Percentiles rank a stretch among this genome's conserved stretches.
phyloP scores from a whole-genome alignment of 2,113 vertebrate genomes.

The Dicentrarchus labrax region DNA sequence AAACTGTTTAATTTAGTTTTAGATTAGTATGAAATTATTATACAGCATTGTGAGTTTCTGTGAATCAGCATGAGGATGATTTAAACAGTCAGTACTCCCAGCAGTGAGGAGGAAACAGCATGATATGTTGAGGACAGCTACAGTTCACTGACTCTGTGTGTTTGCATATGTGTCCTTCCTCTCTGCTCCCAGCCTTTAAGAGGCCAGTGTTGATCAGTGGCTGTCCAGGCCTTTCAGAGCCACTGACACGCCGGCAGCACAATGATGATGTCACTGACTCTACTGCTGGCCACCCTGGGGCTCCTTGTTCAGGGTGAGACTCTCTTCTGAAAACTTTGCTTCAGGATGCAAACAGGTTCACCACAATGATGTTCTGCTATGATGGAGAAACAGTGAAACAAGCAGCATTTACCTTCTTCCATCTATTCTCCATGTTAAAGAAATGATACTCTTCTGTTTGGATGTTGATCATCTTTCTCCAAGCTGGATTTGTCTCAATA shows the following conservation, averaged over 20 bases:
- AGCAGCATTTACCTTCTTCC: conserved; percentile 20
- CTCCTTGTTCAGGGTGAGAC: conserved; percentile 42
- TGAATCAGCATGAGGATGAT: no score
- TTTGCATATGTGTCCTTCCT: conserved; percentile 29
- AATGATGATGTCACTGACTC: conserved; percentile 20
- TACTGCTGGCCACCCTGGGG: conserved; percentile 36
- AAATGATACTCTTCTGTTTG: conserved; percentile 1
- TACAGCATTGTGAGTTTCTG: no score
- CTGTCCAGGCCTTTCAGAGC: conserved; percentile 20
- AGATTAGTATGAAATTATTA: no score
- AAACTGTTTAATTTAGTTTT: no score
- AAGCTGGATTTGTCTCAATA: background rate
- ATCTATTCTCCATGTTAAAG: background rate
- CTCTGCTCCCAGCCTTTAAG: conserved; percentile 10
- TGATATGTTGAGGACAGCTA: conserved; percentile 3
- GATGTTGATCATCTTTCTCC: background rate
- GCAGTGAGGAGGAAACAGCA: background rate
- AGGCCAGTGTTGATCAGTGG: conserved; percentile 17
- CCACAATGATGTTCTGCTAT: conserved; percentile 21
- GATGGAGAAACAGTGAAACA: conserved; percentile 21
- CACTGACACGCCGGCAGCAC: conserved; percentile 5
- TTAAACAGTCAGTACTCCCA: no score
- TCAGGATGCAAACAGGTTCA: conserved; percentile 14
- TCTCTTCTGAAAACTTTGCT: conserved; percentile 9
- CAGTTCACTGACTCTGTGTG: background rate